Base-by-base conservation (phyloP, 2,113 vertebrate species). In the Albula goreensis region DNA sequence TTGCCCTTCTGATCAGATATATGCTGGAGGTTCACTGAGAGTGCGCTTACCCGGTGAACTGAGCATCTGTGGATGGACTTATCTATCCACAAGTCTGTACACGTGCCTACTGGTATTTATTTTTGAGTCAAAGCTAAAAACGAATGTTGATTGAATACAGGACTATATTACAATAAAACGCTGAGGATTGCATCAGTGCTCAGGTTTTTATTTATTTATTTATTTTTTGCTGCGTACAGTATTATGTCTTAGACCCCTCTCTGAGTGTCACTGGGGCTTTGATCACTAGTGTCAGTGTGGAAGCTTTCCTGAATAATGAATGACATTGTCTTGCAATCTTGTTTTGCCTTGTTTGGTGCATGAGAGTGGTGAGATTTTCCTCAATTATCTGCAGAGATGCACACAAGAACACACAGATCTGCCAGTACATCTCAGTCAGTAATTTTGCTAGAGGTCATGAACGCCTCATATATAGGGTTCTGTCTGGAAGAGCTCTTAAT, bases 261-360 rank as follows among this genome's bases (percentile, higher is more conserved):
- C 70, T n/a, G 22, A 9, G 70, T 74, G 70, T 74, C 70, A 74
- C n/a, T 74, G 7, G 70, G 4, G 70, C 70, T 74, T 74, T 74
- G 70, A 74, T 74, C 70, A 74, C 70, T 74, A 0, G 25, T 74
- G 70, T 74, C 70, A 31, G 70, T 31, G 25, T 31, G 70, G 70
- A 74, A 74, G 70, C 70, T 74, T 74, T 74, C 70, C 70, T 74
- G 70, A 74, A 74, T 74, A 74, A 74, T 74, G n/a, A 74, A 74
- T 74, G 70, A 74, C 70, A 9, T n/a, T 31, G 70, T 74, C n/a
- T 74, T 5, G 70, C 22, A 31, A n/a, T 74, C 70, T 74, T 74
- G 70, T 74, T 31, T 74, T 74, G 19, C 22, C 70, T 74, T 74
- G 70, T 74, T 31, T 10, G 70, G 22, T 22, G 25, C 70, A 31